Conservation (phyloP, 2,113 vertebrate species). For the Leptocoma aspasia region DNA sequence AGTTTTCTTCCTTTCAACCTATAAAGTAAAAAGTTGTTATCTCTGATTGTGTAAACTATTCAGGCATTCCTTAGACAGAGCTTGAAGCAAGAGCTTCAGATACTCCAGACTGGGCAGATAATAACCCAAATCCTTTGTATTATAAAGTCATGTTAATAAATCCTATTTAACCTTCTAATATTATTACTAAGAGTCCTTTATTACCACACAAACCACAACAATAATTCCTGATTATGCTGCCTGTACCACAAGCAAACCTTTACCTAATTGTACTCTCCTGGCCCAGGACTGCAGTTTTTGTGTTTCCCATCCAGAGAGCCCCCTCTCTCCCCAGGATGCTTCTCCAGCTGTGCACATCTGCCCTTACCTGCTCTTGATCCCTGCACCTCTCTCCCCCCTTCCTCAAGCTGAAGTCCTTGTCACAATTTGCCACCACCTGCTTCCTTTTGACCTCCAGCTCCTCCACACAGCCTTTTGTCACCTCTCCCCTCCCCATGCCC, state of each 20-base stretch:
- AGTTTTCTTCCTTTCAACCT: no score
- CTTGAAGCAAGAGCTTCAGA: no score
- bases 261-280: not conserved
- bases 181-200: no score
- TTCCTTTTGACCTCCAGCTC: not conserved
- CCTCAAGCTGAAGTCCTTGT: not conserved
- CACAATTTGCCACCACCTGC: not conserved
- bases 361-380: not conserved
- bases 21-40: no score
- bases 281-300: rapidly evolving
- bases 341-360: not conserved
- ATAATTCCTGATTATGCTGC: not conserved
- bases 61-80: no score
- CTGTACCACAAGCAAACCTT: not conserved
- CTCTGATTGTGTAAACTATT: no score
- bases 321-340: not conserved
- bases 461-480: no score
- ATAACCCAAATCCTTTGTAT: no score
- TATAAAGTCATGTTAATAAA: no score
- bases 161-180: no score
- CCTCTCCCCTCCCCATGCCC: not conserved
- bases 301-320: rapidly evolving
- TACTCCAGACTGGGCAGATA: no score
- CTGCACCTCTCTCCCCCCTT: not conserved
- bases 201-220: no score